A percentile compares a stretch with the other conserved stretches of the same genome.
Conservation (phyloP, 2,113 vertebrate species). For the Crypturellus undulatus region DNA sequence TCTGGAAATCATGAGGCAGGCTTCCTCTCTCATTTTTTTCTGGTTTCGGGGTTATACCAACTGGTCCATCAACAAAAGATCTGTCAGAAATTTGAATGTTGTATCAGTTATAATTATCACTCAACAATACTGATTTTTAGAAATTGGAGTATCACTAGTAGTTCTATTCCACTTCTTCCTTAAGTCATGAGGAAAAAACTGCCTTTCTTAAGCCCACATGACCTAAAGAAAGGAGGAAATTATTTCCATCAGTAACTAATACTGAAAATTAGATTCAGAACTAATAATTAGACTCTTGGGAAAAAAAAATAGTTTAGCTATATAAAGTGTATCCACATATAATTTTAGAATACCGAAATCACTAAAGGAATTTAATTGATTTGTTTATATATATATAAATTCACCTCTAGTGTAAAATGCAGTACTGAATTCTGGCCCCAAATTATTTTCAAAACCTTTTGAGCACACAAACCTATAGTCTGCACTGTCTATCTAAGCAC, state of each 20-base stretch:
- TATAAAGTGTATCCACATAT: background rate
- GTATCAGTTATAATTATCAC: background rate
- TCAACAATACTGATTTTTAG: background rate
- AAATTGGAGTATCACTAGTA: background rate
- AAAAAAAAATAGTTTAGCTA: background rate
- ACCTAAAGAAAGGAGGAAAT: background rate
- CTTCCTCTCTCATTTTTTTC: background rate
- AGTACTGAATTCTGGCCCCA: background rate
- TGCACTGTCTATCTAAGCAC: background rate
- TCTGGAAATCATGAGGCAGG: slow-evolving; percentile 29
- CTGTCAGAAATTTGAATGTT: background rate
- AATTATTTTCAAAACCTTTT: background rate
- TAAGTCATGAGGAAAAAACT: background rate
- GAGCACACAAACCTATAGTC: background rate
- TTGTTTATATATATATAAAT: background rate
- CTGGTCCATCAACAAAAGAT: background rate
- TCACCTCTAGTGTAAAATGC: background rate
- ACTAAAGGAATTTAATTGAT: background rate
- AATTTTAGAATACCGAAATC: background rate
- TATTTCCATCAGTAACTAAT: background rate
- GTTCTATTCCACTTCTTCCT: background rate
- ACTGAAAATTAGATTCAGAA: background rate
- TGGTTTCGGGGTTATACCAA: background rate
- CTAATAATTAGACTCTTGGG: background rate
- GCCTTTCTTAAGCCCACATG: background rate